Conservation (phyloP, 2,888 invertebrate species). For the Caenorhabditis plicata region DNA sequence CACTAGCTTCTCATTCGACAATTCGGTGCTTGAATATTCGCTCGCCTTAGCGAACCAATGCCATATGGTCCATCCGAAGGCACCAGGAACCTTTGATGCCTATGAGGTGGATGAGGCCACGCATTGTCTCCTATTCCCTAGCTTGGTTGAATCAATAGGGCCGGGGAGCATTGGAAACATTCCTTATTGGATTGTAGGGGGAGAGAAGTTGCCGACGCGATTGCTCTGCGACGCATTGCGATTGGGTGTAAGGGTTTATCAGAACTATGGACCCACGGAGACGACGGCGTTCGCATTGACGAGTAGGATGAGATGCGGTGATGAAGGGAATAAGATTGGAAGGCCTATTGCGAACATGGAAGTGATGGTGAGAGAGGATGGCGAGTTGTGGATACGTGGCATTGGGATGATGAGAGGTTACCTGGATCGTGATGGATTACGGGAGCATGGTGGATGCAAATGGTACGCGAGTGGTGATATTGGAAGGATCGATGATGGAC, state of each 20-base stretch:
- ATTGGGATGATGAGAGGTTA: slow-evolving; percentile 56
- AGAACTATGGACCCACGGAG: slow-evolving; percentile 62
- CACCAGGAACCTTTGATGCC: neutral
- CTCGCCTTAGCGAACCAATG: slow-evolving; percentile 43
- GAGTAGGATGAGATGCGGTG: slow-evolving; percentile 37
- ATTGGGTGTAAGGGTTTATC: slow-evolving; percentile 39
- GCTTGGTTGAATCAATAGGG: slow-evolving; percentile 33
- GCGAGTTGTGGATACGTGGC: slow-evolving; percentile 38
- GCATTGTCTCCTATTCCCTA: slow-evolving; percentile 52
- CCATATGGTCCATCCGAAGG: slow-evolving; percentile 12
- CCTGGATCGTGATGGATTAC: slow-evolving; percentile 18
- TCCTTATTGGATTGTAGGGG: slow-evolving; percentile 57
- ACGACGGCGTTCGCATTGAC: slow-evolving; percentile 54
- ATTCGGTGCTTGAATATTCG: slow-evolving; percentile 55
- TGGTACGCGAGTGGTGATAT: slow-evolving; percentile 60
- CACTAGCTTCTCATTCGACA: slow-evolving; percentile 57
- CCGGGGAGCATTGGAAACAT: slow-evolving; percentile 28
- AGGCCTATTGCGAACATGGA: slow-evolving; percentile 36
- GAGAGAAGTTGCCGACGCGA: slow-evolving; percentile 45
- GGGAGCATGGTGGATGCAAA: slow-evolving; percentile 11
- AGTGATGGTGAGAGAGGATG: slow-evolving; percentile 6
- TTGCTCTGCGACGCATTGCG: slow-evolving; percentile 36
- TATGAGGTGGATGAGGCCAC: slow-evolving; percentile 39
- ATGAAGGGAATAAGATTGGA: slow-evolving; percentile 49
- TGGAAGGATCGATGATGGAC: slow-evolving; percentile 20